Percentiles rank a stretch among this genome's conserved stretches.
These are phyloP conservation scores for Phenganax subtilis DNA, from an alignment of 92 coral and sea anemone species.

Conservation along the genomic window DNA sequence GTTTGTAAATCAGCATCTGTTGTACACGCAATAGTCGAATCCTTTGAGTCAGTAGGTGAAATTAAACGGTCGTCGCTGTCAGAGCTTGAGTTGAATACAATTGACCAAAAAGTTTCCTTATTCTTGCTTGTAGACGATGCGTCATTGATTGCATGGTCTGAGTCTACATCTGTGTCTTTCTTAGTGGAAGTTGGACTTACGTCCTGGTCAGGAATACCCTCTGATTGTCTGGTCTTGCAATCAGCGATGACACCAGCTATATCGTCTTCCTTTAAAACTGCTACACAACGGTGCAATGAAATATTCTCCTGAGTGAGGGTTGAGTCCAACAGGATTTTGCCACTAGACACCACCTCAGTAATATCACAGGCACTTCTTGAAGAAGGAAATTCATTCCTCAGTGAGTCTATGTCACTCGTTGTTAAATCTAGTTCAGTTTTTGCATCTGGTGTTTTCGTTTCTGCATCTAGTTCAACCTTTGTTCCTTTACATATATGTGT, in stretches of 20 bases:
- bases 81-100: not conserved
- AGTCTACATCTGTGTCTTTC: not conserved
- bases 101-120: not conserved
- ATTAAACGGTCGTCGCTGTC: not conserved
- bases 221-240: not conserved
- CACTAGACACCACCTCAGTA: not conserved
- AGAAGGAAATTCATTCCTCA: too few species aligned
- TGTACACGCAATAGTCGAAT: not conserved
- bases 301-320: not conserved
- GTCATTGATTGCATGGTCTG: not conserved
- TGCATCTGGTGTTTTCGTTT: too few species aligned
- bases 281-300: not conserved
- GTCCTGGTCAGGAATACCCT: not conserved
- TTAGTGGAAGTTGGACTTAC: not conserved
- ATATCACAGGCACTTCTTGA: too few species aligned
- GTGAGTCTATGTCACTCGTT: too few species aligned
- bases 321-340: not conserved
- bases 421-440: too few species aligned
- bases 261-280: not conserved
- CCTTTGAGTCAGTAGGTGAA: conserved; percentile 4
- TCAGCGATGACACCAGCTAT: not conserved
- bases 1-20: not conserved
- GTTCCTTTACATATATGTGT: too few species aligned
- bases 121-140: not conserved
- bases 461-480: too few species aligned